Percentiles rank a stretch among this genome's conserved stretches.
Evolutionary conservation across 64 coral and sea anemone genomes (phyloP).

Genomic region (Dendrophyllia cribrosa): DNA sequence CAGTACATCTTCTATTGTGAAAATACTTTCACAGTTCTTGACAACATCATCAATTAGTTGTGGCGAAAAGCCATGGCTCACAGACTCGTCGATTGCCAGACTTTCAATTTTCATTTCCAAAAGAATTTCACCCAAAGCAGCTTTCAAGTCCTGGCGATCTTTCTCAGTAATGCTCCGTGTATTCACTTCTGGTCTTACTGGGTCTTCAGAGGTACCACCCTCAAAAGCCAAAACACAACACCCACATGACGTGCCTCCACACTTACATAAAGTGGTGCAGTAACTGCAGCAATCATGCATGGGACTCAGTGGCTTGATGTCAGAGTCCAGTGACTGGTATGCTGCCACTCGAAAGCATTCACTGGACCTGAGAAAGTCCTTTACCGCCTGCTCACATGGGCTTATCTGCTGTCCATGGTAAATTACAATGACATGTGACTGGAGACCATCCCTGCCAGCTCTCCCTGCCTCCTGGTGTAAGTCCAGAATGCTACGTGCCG

Average conservation of each 20-base stretch:
- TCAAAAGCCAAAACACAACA: conserved; percentile 18
- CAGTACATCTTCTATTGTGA: conserved; percentile 24
- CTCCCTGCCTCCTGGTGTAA: conserved; percentile 27
- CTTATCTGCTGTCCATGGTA: conserved; percentile 38
- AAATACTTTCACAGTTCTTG: conserved; percentile 19
- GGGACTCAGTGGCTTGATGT: background rate
- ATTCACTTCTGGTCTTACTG: background rate
- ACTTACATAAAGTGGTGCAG: conserved; percentile 46
- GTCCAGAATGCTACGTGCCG: conserved; percentile 36
- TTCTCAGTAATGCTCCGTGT: background rate
- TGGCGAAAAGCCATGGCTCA: conserved; percentile 56
- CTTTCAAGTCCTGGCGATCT: conserved; percentile 13
- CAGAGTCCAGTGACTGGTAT: conserved; percentile 35
- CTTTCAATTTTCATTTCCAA: background rate
- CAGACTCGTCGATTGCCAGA: background rate
- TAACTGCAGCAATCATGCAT: conserved; percentile 45
- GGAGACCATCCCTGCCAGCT: conserved; percentile 12
- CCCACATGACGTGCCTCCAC: conserved; percentile 1
- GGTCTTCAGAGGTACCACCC: background rate
- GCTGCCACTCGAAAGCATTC: conserved; percentile 48
- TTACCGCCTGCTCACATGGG: conserved; percentile 46
- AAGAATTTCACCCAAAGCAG: conserved; percentile 38
- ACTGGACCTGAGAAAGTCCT: conserved; percentile 34
- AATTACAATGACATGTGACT: conserved; percentile 18
- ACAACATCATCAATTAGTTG: conserved; percentile 60